Base-by-base conservation (phyloP, 2,888 invertebrate genomes). In the Hemicrepidius hirtus region DNA sequence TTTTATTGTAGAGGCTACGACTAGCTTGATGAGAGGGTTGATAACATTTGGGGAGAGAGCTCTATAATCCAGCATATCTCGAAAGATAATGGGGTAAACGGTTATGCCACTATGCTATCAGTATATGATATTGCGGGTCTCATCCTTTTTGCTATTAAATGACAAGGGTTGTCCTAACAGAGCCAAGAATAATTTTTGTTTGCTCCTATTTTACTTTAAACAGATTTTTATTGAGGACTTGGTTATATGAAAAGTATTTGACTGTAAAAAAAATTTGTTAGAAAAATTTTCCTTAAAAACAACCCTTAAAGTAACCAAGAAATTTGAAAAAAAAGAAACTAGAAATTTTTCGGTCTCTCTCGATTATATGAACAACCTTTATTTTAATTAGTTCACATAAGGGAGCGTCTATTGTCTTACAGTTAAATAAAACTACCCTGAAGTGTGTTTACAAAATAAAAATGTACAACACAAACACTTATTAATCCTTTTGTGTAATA, bases 31-130 rank as follows among this genome's bases (percentile, higher is more conserved):
- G 40, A 70, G 46, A 35, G 62, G 41, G 53, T 24, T 40, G 55
- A 68, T 68, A 70, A 21, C 63, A 37, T 69, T 63, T 63, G 53
- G 71, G 65, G 65, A 53, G 65, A 71, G 50, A 59, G 71, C 65
- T 60, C 65, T 60, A 71, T 71, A 59, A 71, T 71, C 60, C 62
- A 60, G 65, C 65, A 66, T 71, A 71, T 71, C 65, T 71, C 35
- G 59, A 50, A 66, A 71, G 71, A 71, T 71, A 71, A 71, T 66
- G 65, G 66, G 60, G 65, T 41, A 65, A 65, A 65, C 59, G 35
- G 71, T 71, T 71, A 71, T 59, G 40, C 40, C 65, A 66, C 59
- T 60, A 44, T 28, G 6, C 44, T 60, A 60, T 60, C 60, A 60
- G 60, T 44, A 44, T 44, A 44, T 60, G 44, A 60, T 60, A 57